Evolutionary conservation across 2,113 vertebrate genomes (phyloP), one percentile per base, ranked within the genome.

Genomic region (Herpetotheres cachinnans): DNA sequence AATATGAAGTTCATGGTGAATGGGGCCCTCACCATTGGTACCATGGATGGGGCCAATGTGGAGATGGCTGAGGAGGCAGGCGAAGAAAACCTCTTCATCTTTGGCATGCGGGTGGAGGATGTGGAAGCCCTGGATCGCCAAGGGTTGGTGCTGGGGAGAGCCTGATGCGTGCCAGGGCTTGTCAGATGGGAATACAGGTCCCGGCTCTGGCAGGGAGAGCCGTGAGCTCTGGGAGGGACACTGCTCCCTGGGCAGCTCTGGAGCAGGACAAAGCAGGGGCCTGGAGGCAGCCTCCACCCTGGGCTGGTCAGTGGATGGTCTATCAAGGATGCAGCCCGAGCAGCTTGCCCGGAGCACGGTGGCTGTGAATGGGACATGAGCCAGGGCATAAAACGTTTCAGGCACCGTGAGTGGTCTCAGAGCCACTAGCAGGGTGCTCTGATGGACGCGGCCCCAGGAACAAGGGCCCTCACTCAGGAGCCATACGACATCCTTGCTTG

Each of bases 1-100:
- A 99, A 99, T 97, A 99, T 99, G 99, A 99, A 99, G 97, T 99
- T 99, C 96, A 99, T 99, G 99, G 95, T 99, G 97, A 99, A 99
- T 0, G 99, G 99, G 13, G 99, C 99, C 12, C 98, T 99, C 66
- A 99, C 99, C 93, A 99, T 99, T 4, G 99, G 99, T 18, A 99
- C 99, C 61, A 99, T 99, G 99, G 99, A 99, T 0, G 99, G 99
- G 0, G 99, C 99, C 86, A 99, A 99, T 0, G 99, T 99, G 96
- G 99, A 99, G 97, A 99, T 99, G 99, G 99, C 99, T 0, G 99
- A 99, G 95, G 99, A 99, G 80, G 99, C 99, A 0, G 98, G 99
- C 4, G 95, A 98, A 11, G 98, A 99, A 49, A 99, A 99, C 96
- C 98, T 99, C 81, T 99, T 99, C 97, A 99, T 99, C 84, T 99